Base-by-base conservation (phyloP, 2,888 invertebrate species). In the Erannis defoliaria region DNA sequence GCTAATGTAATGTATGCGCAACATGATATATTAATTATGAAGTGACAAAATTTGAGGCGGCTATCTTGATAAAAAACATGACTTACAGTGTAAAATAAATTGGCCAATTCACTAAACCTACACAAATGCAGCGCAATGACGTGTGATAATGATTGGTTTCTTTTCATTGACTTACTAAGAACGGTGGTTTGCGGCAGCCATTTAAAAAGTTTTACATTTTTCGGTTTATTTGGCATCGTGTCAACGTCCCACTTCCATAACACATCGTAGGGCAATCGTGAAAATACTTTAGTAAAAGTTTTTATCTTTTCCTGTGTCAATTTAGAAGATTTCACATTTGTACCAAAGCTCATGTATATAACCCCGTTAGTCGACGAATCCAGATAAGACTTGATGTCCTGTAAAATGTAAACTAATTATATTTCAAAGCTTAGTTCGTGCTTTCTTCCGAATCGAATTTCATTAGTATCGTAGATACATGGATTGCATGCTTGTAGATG, bases 331-430 rank as follows among this genome's bases (percentile, higher is more conserved):
- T 76, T 71, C 0, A 86, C 76, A 23, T 85, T 87, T 0, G 89
- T 84, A 1, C 90, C 92, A 63, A 91, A 81, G 68, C 89, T 91
- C 21, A 92, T 77, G 62, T 85, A 88, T 18, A 92, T 81, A 0
- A 89, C 85, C 0, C 90, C 91, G 19, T 85, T 68, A 19, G 76
- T 73, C 1, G 89, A 85, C 1, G 75, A 74, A 54, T 89, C 85
- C 10, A 90, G 61, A 57, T 80, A 86, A 0, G 67, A 57, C 70
- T 86, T 76, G 0, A 90, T 62, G 23, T 84, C 82, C 86, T 89
- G 66, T n/a, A 87, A 73, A 16, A n/a, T 16, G 8, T 37, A 16
- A 37, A 37, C 6, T 37, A 37, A n/a, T 3, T 14, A 6, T 2
- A n/a, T 33, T 1, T 10, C n/a, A 29, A 0, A 9, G 9, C 29